Percentiles rank a stretch among this genome's conserved stretches.
These are phyloP conservation scores for Cochlearius cochlearius DNA, from an alignment of 2,113 vertebrate genomes.

Conservation along the genomic window DNA sequence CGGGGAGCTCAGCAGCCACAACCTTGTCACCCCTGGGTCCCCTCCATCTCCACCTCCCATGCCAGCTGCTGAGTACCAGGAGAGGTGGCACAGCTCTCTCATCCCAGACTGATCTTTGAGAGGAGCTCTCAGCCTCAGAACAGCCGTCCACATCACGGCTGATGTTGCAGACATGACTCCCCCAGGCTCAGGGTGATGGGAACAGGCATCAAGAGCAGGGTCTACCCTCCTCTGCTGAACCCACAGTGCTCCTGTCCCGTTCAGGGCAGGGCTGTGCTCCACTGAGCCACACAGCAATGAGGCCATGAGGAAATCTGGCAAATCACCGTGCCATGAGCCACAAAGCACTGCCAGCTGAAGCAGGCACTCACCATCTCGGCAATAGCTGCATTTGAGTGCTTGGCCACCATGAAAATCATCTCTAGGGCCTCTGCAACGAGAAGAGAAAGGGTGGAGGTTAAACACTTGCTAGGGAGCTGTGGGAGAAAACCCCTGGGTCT, in stretches of 20 bases:
- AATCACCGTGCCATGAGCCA: fast-evolving
- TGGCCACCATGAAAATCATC: conserved; percentile 76
- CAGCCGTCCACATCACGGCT: not conserved
- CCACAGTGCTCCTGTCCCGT: not conserved
- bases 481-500: not conserved
- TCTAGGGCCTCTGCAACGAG: conserved; percentile 70
- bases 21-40: not conserved
- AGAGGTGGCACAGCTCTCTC: not conserved
- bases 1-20: not conserved
- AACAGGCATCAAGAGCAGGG: not conserved
- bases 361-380: conserved; percentile 72
- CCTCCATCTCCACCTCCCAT: not conserved
- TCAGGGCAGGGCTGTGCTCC: not conserved
- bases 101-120: not conserved
- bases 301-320: not conserved
- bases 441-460: not conserved
- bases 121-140: not conserved
- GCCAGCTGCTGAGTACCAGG: not conserved
- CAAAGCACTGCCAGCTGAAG: not conserved
- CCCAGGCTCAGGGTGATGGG: not conserved
- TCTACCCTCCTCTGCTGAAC: not conserved
- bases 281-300: not conserved
- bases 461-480: not conserved
- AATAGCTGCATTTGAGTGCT: conserved; percentile 76
- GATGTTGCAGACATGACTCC: not conserved